A percentile compares a stretch with the other conserved stretches of the same genome.
Conservation (phyloP, 2,113 vertebrate species). For the Oryzias javanicus region DNA sequence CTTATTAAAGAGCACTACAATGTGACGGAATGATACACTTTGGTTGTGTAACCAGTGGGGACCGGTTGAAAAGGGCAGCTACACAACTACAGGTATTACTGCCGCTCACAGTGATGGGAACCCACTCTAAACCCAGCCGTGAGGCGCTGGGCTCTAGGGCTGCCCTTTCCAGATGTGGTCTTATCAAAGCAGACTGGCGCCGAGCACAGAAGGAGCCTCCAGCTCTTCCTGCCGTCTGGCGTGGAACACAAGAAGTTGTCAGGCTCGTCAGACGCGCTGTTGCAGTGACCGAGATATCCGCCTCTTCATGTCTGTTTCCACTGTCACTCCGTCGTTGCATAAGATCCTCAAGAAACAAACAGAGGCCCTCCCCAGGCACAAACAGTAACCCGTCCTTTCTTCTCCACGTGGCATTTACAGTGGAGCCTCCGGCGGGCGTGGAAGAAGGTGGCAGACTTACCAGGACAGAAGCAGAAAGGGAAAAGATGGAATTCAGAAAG, state of each 20-base stretch:
- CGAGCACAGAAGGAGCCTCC: conserved; percentile 38
- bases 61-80: conserved; percentile 53
- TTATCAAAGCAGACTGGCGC: conserved; percentile 51
- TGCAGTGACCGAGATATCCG: conserved; percentile 44
- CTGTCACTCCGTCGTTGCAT: conserved; percentile 21
- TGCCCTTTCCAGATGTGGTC: conserved; percentile 55
- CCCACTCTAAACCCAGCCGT: conserved; percentile 30
- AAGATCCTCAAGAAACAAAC: conserved; percentile 22
- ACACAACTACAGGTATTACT: conserved; percentile 49
- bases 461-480: conserved; percentile 24
- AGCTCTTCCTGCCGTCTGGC: conserved; percentile 22
- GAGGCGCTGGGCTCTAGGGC: conserved; percentile 23
- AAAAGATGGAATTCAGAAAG: conserved; percentile 33
- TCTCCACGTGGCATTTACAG: conserved; percentile 55
- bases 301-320: conserved; percentile 7
- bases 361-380: conserved; percentile 41
- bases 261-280: conserved; percentile 22
- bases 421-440: conserved; percentile 35
- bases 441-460: conserved; percentile 33
- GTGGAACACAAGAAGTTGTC: conserved; percentile 34
- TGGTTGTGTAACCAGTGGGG: conserved; percentile 15
- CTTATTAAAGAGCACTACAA: conserved; percentile 35
- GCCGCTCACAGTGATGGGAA: conserved; percentile 26
- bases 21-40: conserved; percentile 23
- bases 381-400: conserved; percentile 37